Evolutionary conservation across 2,888 invertebrate species (phyloP), one percentile per base, ranked within the genome.

Genomic region (Mystacides longicornis): DNA sequence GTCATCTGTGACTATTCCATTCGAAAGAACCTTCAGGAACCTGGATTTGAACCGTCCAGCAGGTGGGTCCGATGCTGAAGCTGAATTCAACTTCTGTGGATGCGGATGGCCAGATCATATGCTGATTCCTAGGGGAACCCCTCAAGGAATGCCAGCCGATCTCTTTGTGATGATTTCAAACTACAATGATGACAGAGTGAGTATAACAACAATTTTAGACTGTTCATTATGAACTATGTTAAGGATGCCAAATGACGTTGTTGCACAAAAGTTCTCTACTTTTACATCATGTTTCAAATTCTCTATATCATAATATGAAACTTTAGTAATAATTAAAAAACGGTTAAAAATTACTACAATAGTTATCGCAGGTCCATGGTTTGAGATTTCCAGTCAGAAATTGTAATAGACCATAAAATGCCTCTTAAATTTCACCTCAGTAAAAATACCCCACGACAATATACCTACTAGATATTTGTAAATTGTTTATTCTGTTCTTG

Each of bases 21-120:
- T 86, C 68, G 89, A 89, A 67, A 77, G 86, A 56, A 89, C 87
- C 1, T 93, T 89, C 83, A 81, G 87, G 9, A 81, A 83, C 67
- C 67, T 86, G 64, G 85, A 87, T 62, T 64, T 67, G 1, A 75
- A 71, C 53, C 77, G 87, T 0, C 85, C 87, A 0, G 63, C 68
- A 18, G 79, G 75, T 0, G 79, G 79, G 43, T 69, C 75, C n/a
- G 37, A 14, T 37, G 67, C 77, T 0, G 71, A 74, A 2, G 73
- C 73, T 0, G 74, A 77, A 62, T 87, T 87, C 72, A 86, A 87
- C 72, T 89, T 87, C 79, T 93, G 92, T 72, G 91, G 91, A 58
- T 93, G 92, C 65, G 90, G 91, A 51, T 91, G 91, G 89, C 91
- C 91, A 0, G 84, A 89, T 58, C 89, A 91, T 69, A 80, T 91